These are phyloP conservation scores for Ctenosaura bakeri DNA, from an alignment of 2,797 vertebrate species.

Conservation along the genomic window DNA sequence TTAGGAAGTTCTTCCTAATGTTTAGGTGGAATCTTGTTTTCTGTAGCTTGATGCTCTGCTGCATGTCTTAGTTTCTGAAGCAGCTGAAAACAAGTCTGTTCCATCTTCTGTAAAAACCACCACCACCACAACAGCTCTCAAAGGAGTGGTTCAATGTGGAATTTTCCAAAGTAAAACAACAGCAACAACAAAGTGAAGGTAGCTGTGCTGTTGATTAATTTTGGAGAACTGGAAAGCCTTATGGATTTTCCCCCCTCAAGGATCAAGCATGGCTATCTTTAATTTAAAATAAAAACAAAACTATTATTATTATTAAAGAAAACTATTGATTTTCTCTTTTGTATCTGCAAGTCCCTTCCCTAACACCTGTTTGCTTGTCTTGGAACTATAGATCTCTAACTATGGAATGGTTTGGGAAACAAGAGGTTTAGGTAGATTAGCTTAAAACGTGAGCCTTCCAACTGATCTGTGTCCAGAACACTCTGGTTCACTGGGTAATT, in stretches of 20 bases:
- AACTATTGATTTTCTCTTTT: too few species aligned
- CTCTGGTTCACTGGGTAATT: conserved; percentile 6
- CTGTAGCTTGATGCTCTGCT: too few species aligned
- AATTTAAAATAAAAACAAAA: too few species aligned
- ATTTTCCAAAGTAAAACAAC: neutral
- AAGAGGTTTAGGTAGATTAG: neutral
- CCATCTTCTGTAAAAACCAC: too few species aligned
- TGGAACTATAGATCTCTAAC: neutral
- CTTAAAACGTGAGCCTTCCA: neutral
- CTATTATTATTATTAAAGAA: neutral
- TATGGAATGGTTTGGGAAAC: neutral
- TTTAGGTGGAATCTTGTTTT: too few species aligned
- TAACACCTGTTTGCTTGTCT: neutral
- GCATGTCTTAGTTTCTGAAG: too few species aligned
- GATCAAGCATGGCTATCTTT: neutral
- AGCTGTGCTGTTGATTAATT: neutral
- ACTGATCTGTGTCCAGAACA: neutral
- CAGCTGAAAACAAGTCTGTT: too few species aligned
- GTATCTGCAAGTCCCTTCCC: too few species aligned
- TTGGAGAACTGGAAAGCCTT: neutral
- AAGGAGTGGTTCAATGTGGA: too few species aligned
- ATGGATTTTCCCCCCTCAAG: neutral
- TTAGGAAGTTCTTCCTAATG: too few species aligned
- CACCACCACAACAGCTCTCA: too few species aligned
- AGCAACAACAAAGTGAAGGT: neutral